phyloP scores from a whole-genome alignment of 30 jellyfish, hydroid and myxozoan genomes.

The Pseudorhiza aurosa region DNA sequence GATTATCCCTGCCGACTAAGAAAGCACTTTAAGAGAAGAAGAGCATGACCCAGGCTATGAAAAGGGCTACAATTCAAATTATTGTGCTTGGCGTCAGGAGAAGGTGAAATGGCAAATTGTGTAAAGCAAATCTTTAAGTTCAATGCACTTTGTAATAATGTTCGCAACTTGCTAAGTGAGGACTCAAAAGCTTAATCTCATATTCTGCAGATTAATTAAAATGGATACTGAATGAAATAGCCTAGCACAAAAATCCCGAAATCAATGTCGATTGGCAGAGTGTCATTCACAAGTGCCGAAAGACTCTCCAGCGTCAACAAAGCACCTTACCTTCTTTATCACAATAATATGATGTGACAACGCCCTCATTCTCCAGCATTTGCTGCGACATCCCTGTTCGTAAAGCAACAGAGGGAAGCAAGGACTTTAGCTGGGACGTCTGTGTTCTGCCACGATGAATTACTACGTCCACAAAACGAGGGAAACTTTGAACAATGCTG shows the following conservation, averaged over 20 bases:
- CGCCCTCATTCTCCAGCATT: too few relatives aligned
- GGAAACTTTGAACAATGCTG: too few relatives aligned
- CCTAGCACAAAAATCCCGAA: conserved; percentile 27
- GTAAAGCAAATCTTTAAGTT: not conserved
- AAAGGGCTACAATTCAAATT: not conserved
- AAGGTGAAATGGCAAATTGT: conserved; percentile 1
- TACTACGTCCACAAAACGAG: too few relatives aligned
- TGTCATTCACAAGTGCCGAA: too few relatives aligned
- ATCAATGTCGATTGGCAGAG: conserved; percentile 12
- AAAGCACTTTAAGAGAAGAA: conserved; percentile 12
- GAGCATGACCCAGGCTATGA: conserved; percentile 68
- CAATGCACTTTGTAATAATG: conserved; percentile 16
- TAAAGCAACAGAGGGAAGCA: too few relatives aligned
- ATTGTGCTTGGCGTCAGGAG: conserved; percentile 44
- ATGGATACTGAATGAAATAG: conserved; percentile 16
- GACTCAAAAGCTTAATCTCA: conserved; percentile 16
- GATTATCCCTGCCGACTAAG: conserved; percentile 47
- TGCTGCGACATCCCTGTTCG: too few relatives aligned
- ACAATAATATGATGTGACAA: too few relatives aligned
- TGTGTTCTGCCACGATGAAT: too few relatives aligned
- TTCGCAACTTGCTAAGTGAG: conserved; percentile 38
- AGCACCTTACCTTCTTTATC: too few relatives aligned
- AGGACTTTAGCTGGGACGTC: too few relatives aligned
- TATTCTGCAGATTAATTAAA: conserved; percentile 26
- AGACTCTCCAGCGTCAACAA: too few relatives aligned